Evolutionary conservation across 2,888 invertebrate species (phyloP).

Genomic region (Hoplodrina ambigua): DNA sequence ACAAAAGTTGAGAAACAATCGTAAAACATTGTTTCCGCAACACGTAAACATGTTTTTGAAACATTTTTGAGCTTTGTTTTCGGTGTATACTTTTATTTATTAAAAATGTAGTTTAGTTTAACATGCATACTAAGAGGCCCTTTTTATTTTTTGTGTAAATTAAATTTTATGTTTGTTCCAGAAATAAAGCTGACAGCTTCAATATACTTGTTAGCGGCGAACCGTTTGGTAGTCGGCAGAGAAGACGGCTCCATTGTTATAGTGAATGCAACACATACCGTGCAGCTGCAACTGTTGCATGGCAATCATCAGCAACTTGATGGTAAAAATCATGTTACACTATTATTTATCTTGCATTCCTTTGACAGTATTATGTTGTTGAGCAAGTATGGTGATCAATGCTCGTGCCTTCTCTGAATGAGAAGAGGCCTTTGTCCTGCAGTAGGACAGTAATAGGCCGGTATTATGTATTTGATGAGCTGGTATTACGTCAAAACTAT

Average conservation of each 20-base stretch:
- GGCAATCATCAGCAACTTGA: conserved; percentile 95
- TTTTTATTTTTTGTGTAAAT: neutral
- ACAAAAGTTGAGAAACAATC: no score
- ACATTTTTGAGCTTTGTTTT: no score
- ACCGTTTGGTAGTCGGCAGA: conserved; percentile 97
- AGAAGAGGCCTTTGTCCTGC: no score
- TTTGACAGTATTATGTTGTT: no score
- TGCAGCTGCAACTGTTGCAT: conserved; percentile 97
- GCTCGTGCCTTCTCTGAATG: no score
- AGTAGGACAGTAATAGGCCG: no score
- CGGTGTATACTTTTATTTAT: neutral
- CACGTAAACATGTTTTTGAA: no score
- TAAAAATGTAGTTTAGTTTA: neutral
- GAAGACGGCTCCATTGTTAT: conserved; percentile 99
- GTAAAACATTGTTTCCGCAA: no score
- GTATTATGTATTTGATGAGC: no score
- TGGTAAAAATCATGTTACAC: conserved; percentile 82
- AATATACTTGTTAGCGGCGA: conserved; percentile 98
- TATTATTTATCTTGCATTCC: no score
- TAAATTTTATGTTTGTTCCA: conserved; percentile 58
- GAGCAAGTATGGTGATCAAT: no score
- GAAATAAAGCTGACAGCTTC: conserved; percentile 96
- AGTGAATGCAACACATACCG: conserved; percentile 98
- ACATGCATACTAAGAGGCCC: neutral
- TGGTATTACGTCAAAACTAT: no score